These are phyloP conservation scores for Strigamia maritima DNA, from an alignment of 2,888 invertebrate species.

Conservation along the genomic window DNA sequence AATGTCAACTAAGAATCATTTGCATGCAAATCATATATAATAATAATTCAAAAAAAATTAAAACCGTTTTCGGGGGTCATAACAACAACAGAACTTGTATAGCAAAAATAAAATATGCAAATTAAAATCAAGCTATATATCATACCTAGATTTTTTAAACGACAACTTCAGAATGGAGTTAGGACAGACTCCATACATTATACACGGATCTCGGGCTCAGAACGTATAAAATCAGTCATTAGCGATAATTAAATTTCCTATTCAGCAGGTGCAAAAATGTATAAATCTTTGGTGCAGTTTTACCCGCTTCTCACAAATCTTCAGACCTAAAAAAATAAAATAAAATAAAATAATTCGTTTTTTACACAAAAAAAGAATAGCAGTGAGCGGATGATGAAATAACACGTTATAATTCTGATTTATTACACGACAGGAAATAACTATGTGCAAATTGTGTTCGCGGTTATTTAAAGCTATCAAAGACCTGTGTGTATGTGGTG, in stretches of 20 bases:
- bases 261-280: conserved; percentile 23
- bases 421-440: conserved; percentile 11
- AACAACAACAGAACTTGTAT: not conserved
- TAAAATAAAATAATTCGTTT: not conserved
- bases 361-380: not conserved
- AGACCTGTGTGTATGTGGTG: conserved; percentile 1
- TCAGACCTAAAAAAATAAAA: not conserved
- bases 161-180: conserved; percentile 1
- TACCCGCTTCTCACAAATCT: not conserved
- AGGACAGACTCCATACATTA: not conserved
- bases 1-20: not conserved
- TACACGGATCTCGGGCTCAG: not conserved
- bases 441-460: conserved; percentile 21
- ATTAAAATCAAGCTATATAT: not conserved
- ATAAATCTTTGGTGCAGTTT: not conserved
- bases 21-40: conserved; percentile 1
- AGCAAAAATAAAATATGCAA: not conserved
- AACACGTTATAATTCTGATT: conserved; percentile 17
- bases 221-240: conserved; percentile 24
- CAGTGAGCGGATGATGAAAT: not conserved
- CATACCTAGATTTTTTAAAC: not conserved
- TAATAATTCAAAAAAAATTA: not conserved
- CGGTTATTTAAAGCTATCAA: conserved; percentile 22
- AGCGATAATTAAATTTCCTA: conserved; percentile 6
- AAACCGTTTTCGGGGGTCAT: not conserved